Evolutionary conservation across 2,888 invertebrate genomes (phyloP).

Genomic region (Archips crataeganus): DNA sequence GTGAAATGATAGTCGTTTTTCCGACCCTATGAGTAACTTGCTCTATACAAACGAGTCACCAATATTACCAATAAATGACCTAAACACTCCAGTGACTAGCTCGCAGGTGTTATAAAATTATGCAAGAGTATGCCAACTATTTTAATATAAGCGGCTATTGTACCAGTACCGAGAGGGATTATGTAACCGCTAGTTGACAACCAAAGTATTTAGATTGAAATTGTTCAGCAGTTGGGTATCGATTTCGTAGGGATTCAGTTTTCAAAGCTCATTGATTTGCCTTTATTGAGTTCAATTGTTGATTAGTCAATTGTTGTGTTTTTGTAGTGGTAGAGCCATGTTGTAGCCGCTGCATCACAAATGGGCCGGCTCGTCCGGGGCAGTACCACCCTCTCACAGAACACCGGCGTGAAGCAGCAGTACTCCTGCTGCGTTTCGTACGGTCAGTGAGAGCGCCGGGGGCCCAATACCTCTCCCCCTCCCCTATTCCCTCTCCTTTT

Average conservation of each 20-base stretch:
- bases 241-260: constrained; percentile 43
- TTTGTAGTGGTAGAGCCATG: too few species aligned
- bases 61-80: neutral
- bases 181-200: constrained; percentile 56
- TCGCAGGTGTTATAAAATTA: constrained; percentile 59
- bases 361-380: too few species aligned
- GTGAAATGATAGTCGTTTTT: too few species aligned
- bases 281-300: neutral
- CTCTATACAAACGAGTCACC: neutral
- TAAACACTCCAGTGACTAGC: constrained; percentile 44
- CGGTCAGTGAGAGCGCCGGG: too few species aligned
- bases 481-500: too few species aligned
- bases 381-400: too few species aligned
- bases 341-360: too few species aligned
- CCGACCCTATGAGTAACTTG: neutral
- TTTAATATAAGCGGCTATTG: constrained; percentile 74
- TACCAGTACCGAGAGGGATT: constrained; percentile 49
- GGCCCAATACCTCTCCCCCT: too few species aligned
- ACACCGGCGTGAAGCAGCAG: too few species aligned
- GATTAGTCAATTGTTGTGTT: too few species aligned
- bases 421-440: too few species aligned
- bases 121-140: constrained; percentile 61
- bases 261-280: constrained; percentile 1
- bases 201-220: constrained; percentile 76
- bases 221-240: constrained; percentile 58